Evolutionary conservation across 2,888 invertebrate genomes (phyloP).

Genomic region (Parthenolecanium corni): DNA sequence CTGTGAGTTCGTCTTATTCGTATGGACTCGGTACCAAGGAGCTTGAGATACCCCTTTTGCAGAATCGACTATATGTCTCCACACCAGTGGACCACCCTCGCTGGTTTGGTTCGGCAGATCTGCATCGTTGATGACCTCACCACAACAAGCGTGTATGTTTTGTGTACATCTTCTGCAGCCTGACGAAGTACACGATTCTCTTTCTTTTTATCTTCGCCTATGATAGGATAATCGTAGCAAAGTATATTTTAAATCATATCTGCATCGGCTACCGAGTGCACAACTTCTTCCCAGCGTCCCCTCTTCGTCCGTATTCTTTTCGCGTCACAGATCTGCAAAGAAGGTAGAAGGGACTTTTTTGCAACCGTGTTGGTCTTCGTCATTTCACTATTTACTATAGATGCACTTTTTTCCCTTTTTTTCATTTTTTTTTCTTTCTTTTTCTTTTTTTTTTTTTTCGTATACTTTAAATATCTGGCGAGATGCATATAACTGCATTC

Average conservation of each 20-base stretch:
- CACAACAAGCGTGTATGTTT: slow-evolving; percentile 20
- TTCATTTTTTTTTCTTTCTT: no score
- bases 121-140: slow-evolving; percentile 26
- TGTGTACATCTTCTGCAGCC: slow-evolving; percentile 11
- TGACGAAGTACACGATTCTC: slow-evolving; percentile 13
- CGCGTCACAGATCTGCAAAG: slow-evolving; percentile 2
- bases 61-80: no score
- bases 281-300: slow-evolving; percentile 1
- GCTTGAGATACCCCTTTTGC: no score
- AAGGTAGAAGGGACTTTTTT: background rate
- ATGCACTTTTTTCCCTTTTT: background rate
- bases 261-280: slow-evolving; percentile 25
- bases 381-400: slow-evolving; percentile 3
- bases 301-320: background rate
- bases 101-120: slow-evolving; percentile 23
- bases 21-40: no score
- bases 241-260: slow-evolving; percentile 28
- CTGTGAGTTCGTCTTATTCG: no score
- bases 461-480: background rate
- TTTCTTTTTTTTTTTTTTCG: no score
- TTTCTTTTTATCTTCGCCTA: slow-evolving; percentile 19
- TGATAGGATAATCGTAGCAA: slow-evolving; percentile 25
- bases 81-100: slow-evolving; percentile 9
- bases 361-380: slow-evolving; percentile 17
- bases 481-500: slow-evolving; percentile 27